A percentile compares a stretch with the other conserved stretches of the same genome.
These are phyloP conservation scores for Drosophila multiciliata DNA, from an alignment of 2,888 invertebrate genomes.

Conservation along the genomic window DNA sequence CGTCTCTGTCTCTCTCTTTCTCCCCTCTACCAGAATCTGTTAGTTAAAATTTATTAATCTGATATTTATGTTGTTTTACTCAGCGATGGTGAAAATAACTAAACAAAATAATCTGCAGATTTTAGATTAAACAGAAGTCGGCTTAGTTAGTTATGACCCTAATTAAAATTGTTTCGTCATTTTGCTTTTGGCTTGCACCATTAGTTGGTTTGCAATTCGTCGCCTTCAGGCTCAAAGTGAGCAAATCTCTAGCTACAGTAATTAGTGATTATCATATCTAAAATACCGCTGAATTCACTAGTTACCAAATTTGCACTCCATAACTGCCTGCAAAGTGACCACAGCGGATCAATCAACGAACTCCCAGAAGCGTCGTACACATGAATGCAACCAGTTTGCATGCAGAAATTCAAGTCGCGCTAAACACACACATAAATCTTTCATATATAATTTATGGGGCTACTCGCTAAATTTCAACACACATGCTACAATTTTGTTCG, in stretches of 20 bases:
- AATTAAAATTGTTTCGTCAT: neutral
- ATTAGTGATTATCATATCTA: neutral
- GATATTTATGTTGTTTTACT: neutral
- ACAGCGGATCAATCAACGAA: conserved; percentile 17
- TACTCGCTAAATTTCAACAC: conserved; percentile 16
- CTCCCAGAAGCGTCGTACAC: conserved; percentile 34
- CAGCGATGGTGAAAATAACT: no score
- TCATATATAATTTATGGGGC: conserved; percentile 2
- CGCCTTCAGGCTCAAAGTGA: neutral
- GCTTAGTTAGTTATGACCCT: neutral
- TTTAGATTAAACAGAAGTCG: neutral
- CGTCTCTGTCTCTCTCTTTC: neutral
- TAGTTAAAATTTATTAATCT: neutral
- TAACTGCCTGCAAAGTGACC: neutral
- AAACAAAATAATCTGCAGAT: no score
- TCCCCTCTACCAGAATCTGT: neutral
- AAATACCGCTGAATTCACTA: neutral
- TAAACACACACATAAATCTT: conserved; percentile 5
- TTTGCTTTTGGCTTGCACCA: neutral
- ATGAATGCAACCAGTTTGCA: conserved; percentile 25
- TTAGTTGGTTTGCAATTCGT: neutral
- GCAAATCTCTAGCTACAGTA: neutral
- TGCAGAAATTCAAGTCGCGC: conserved; percentile 24
- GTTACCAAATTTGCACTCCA: conserved; percentile 1
- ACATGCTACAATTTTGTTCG: conserved; percentile 4